phyloP scores from a whole-genome alignment of 2,797 vertebrate species.

The Labeo calbasu region DNA sequence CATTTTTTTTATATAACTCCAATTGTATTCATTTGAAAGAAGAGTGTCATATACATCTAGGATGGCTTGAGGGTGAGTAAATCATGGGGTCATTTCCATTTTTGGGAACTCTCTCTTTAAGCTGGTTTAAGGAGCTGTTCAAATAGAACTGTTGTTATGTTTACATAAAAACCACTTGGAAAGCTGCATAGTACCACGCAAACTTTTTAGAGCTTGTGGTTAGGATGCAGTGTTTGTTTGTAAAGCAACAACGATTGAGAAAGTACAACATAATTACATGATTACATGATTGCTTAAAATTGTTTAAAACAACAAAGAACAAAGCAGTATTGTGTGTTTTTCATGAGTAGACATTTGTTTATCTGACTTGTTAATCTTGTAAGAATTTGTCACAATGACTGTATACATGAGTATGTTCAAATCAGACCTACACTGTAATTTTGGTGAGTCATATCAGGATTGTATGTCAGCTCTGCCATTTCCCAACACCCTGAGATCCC shows the following conservation, averaged over 20 bases:
- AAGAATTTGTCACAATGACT: conserved; percentile 26
- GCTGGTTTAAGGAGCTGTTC: not conserved
- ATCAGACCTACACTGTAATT: conserved; percentile 9
- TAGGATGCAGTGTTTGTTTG: not conserved
- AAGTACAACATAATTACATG: not conserved
- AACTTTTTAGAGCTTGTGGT: not conserved
- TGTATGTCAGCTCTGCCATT: conserved; percentile 28
- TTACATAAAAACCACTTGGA: not conserved
- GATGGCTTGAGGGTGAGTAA: not conserved
- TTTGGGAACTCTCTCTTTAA: not conserved
- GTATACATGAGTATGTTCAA: conserved; percentile 8
- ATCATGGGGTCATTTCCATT: not conserved
- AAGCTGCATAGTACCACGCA: not conserved
- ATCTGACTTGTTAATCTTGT: conserved; percentile 17
- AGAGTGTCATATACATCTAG: too few relatives aligned
- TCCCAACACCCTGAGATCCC: conserved; percentile 22
- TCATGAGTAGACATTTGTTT: conserved; percentile 4
- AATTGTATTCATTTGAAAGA: too few relatives aligned
- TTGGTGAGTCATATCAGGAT: conserved; percentile 35
- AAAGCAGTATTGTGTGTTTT: conserved; percentile 21
- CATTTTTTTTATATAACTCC: too few relatives aligned
- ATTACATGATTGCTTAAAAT: not conserved
- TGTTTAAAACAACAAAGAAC: not conserved
- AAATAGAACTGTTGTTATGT: not conserved
- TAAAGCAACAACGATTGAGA: not conserved